phyloP scores from a whole-genome alignment of 2,113 vertebrate genomes.

The Bubo scandiacus region DNA sequence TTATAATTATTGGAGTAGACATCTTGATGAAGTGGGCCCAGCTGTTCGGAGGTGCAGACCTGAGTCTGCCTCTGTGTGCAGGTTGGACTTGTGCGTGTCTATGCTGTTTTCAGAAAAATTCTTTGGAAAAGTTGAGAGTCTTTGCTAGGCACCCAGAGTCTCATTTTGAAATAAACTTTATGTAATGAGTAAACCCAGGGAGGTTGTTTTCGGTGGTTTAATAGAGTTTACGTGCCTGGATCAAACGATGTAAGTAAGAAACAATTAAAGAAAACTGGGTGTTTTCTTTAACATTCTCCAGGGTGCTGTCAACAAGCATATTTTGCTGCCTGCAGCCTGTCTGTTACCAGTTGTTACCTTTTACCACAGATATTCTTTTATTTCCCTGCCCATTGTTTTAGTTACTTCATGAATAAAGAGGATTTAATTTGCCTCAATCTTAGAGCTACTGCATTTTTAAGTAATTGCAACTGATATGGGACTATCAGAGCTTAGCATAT shows the following conservation, averaged over 20 bases:
- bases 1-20: background rate
- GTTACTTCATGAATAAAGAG: constrained; percentile 21
- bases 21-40: background rate
- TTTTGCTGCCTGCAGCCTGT: background rate
- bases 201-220: background rate
- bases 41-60: background rate
- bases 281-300: background rate
- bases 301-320: background rate
- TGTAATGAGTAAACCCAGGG: background rate
- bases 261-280: background rate
- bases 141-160: background rate
- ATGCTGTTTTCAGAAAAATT: background rate
- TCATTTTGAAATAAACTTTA: background rate
- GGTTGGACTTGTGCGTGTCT: background rate
- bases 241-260: background rate
- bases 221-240: background rate
- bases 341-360: background rate
- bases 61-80: background rate
- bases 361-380: background rate
- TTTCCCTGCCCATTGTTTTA: constrained; percentile 40
- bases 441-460: constrained; percentile 30
- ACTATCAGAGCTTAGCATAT: constrained; percentile 21
- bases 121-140: background rate
- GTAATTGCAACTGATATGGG: constrained; percentile 36
- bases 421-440: constrained; percentile 32